These are phyloP conservation scores for Diarsia mendica DNA, from an alignment of 2,888 invertebrate species.

Conservation along the genomic window DNA sequence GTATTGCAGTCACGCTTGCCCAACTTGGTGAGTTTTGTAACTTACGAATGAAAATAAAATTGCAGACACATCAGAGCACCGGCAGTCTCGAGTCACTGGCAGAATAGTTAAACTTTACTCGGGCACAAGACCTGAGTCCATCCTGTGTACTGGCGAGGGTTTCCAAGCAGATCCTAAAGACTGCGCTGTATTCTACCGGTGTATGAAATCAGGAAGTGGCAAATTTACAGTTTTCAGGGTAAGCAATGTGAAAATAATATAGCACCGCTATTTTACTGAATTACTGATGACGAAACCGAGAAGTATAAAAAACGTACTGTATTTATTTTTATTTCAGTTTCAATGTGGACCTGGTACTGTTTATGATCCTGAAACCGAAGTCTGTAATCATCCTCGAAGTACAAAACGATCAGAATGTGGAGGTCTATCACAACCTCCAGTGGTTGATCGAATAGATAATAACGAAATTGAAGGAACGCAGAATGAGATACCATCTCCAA, in stretches of 20 bases:
- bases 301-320: neutral
- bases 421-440: slow-evolving; percentile 66
- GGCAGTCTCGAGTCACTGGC: slow-evolving; percentile 73
- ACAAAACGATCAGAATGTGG: slow-evolving; percentile 93
- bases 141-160: slow-evolving; percentile 92
- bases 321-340: slow-evolving; percentile 86
- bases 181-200: slow-evolving; percentile 94
- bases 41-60: slow-evolving; percentile 25
- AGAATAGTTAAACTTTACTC: slow-evolving; percentile 84
- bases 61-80: slow-evolving; percentile 68
- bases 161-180: slow-evolving; percentile 93
- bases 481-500: slow-evolving; percentile 80
- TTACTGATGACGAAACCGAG: neutral
- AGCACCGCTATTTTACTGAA: neutral
- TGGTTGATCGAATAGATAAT: slow-evolving; percentile 70
- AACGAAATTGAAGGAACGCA: slow-evolving; percentile 85
- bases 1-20: too few species aligned
- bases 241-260: slow-evolving; percentile 50
- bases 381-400: slow-evolving; percentile 93
- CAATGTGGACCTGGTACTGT: slow-evolving; percentile 94
- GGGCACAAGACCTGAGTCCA: slow-evolving; percentile 80
- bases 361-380: slow-evolving; percentile 92
- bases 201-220: slow-evolving; percentile 91
- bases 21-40: too few species aligned
- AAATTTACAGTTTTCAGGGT: slow-evolving; percentile 90